These are phyloP conservation scores for Schizothorax lantsangensis DNA, from an alignment of 2,797 vertebrate genomes.

Conservation along the genomic window DNA sequence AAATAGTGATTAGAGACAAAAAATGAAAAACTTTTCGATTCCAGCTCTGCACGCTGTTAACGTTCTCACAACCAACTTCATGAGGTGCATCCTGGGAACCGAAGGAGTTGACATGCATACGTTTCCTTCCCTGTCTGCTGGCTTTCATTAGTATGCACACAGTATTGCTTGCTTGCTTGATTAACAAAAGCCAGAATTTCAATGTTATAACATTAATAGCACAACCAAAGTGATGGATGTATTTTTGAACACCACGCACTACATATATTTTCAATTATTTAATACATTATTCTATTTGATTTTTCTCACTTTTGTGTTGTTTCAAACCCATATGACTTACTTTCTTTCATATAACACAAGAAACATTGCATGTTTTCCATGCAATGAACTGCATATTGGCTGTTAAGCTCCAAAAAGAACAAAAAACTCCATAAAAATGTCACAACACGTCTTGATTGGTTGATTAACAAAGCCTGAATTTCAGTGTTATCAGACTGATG, in stretches of 20 bases:
- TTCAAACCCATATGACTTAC: background rate
- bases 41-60: background rate
- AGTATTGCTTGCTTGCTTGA: no score
- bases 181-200: background rate
- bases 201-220: background rate
- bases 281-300: background rate
- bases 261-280: background rate
- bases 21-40: background rate
- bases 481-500: background rate
- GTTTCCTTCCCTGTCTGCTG: background rate
- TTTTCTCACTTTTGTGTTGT: background rate
- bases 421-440: background rate
- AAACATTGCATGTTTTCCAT: background rate
- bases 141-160: background rate
- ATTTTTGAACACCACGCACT: background rate
- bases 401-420: background rate
- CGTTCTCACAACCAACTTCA: background rate
- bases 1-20: background rate
- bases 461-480: background rate
- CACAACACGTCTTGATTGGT: background rate
- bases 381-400: background rate
- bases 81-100: background rate
- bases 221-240: background rate
- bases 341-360: background rate
- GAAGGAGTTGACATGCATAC: background rate